Evolutionary conservation across 2,888 invertebrate genomes (phyloP).

Genomic region (Endotricha flammealis): DNA sequence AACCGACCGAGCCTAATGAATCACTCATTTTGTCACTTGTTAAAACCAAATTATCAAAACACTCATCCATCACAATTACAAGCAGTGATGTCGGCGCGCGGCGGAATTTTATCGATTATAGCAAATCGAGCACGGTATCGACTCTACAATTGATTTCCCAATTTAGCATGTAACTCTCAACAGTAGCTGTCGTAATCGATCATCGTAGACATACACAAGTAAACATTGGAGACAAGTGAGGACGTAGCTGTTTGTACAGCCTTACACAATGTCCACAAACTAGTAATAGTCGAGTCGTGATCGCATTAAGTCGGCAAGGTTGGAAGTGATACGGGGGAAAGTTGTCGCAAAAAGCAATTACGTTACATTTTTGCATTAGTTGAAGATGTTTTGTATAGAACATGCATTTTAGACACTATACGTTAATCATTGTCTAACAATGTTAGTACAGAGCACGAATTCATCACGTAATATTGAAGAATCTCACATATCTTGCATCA

Average conservation of each 20-base stretch:
- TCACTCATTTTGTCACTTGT: slow-evolving; percentile 15
- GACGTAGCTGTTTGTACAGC: slow-evolving; percentile 47
- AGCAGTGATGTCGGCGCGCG: slow-evolving; percentile 46
- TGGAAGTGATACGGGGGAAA: slow-evolving; percentile 40
- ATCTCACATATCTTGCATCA: slow-evolving; percentile 50
- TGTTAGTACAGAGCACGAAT: slow-evolving; percentile 27
- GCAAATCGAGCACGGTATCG: slow-evolving; percentile 32
- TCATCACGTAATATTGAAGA: slow-evolving; percentile 39
- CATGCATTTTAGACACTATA: slow-evolving; percentile 47
- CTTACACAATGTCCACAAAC: slow-evolving; percentile 34
- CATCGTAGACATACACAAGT: slow-evolving; percentile 53
- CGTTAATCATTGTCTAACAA: slow-evolving; percentile 58
- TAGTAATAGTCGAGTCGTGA: slow-evolving; percentile 35
- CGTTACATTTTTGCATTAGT: slow-evolving; percentile 19
- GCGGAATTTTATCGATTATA: slow-evolving; percentile 47
- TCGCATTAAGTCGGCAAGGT: slow-evolving; percentile 32
- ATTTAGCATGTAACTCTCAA: slow-evolving; percentile 44
- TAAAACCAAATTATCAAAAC: slow-evolving; percentile 27
- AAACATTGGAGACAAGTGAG: slow-evolving; percentile 57
- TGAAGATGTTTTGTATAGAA: slow-evolving; percentile 33
- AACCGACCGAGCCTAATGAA: slow-evolving; percentile 1
- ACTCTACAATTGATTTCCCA: slow-evolving; percentile 40
- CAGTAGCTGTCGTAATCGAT: slow-evolving; percentile 62
- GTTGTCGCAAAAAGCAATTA: slow-evolving; percentile 31
- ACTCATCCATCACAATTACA: slow-evolving; percentile 52